A percentile compares a stretch with the other conserved stretches of the same genome.
phyloP scores from a whole-genome alignment of 2,797 vertebrate genomes.

The Pempheris klunzingeri region DNA sequence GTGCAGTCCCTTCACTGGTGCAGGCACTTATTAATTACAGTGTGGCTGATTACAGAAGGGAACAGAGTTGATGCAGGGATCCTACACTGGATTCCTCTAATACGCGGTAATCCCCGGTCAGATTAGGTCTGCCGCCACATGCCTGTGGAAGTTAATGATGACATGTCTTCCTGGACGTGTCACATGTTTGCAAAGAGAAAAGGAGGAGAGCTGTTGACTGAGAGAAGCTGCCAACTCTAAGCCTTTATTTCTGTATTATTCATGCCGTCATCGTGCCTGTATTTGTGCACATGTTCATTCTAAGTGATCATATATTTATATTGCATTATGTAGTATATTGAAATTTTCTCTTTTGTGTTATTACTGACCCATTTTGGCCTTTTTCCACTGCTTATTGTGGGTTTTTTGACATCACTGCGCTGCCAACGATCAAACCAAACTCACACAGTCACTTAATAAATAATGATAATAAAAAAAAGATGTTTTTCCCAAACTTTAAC shows the following conservation, averaged over 20 bases:
- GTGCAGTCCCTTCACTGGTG: conserved; percentile 8
- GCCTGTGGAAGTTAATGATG: conserved; percentile 50
- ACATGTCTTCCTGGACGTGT: conserved; percentile 47
- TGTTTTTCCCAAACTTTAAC: no score
- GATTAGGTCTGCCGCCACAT: conserved; percentile 73
- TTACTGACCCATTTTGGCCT: not conserved
- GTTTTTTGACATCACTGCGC: not conserved
- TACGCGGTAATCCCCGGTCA: conserved; percentile 73
- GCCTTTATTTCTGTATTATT: no score
- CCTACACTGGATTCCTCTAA: conserved; percentile 72
- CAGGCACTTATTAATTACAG: conserved; percentile 64
- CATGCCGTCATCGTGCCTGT: not conserved
- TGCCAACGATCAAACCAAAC: no score
- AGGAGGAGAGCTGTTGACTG: not conserved
- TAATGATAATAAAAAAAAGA: no score
- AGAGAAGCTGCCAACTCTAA: not conserved
- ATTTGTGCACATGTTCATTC: not conserved
- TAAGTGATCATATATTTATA: no score
- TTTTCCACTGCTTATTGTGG: not conserved
- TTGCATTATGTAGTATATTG: no score
- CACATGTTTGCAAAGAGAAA: conserved; percentile 49
- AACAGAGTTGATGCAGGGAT: conserved; percentile 64
- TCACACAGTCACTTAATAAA: no score
- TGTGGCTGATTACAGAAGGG: conserved; percentile 64
- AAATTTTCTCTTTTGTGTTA: not conserved